These are phyloP conservation scores for Amazona guildingii DNA, from an alignment of 2,113 vertebrate genomes.

Conservation along the genomic window DNA sequence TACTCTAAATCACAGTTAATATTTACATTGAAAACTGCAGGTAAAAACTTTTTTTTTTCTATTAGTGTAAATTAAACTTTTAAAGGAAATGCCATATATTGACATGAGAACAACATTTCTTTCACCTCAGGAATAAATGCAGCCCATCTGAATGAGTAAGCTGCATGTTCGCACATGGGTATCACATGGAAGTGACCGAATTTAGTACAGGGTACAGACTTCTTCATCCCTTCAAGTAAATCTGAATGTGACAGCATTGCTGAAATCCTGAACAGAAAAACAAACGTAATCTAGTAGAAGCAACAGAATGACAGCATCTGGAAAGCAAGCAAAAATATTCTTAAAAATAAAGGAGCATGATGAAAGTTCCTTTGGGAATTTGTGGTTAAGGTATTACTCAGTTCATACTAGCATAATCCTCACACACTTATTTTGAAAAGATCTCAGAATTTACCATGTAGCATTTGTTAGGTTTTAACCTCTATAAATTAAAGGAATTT, in stretches of 20 bases:
- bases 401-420: neutral
- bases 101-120: neutral
- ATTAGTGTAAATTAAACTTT: neutral
- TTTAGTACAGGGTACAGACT: neutral
- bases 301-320: neutral
- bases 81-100: neutral
- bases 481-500: neutral
- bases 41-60: neutral
- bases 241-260: neutral
- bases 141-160: neutral
- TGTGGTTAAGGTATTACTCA: neutral
- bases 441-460: neutral
- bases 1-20: neutral
- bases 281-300: neutral
- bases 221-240: neutral
- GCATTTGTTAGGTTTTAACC: neutral
- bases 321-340: neutral
- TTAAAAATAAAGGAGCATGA: neutral
- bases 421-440: neutral
- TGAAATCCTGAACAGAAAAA: neutral
- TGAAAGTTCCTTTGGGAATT: neutral
- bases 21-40: neutral
- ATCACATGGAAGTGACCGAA: neutral
- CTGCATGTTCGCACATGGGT: neutral
- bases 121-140: neutral